Conservation (phyloP, 2,113 vertebrate genomes). For the Alligator sinensis region DNA sequence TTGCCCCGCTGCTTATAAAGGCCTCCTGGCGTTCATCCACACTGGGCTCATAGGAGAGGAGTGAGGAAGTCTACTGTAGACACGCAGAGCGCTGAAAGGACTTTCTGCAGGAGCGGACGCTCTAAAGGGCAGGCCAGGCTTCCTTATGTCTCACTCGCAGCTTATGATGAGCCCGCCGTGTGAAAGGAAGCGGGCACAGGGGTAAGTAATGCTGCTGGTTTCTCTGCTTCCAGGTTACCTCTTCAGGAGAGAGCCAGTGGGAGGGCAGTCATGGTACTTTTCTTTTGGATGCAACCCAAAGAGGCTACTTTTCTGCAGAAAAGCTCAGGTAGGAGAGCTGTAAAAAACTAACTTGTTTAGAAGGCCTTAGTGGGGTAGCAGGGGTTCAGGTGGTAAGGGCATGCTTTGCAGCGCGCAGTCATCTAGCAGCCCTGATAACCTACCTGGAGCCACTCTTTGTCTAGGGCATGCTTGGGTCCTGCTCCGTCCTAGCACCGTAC, state of each 20-base stretch:
- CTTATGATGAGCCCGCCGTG: background rate
- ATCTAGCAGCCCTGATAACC: no score
- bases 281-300: background rate
- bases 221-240: background rate
- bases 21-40: background rate
- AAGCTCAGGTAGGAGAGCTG: background rate
- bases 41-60: background rate
- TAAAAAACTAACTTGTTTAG: rapidly evolving
- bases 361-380: background rate
- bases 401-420: no score
- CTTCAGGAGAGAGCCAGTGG: background rate
- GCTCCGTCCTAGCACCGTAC: no score
- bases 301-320: no score
- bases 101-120: background rate
- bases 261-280: background rate
- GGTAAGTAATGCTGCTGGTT: background rate
- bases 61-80: background rate
- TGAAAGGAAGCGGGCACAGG: background rate
- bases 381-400: background rate
- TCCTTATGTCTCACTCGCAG: background rate
- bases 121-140: background rate
- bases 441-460: no score
- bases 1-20: rapidly evolving
- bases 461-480: no score
- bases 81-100: background rate